These are phyloP conservation scores for Asarcornis scutulata DNA, from an alignment of 2,113 vertebrate genomes.

Conservation along the genomic window DNA sequence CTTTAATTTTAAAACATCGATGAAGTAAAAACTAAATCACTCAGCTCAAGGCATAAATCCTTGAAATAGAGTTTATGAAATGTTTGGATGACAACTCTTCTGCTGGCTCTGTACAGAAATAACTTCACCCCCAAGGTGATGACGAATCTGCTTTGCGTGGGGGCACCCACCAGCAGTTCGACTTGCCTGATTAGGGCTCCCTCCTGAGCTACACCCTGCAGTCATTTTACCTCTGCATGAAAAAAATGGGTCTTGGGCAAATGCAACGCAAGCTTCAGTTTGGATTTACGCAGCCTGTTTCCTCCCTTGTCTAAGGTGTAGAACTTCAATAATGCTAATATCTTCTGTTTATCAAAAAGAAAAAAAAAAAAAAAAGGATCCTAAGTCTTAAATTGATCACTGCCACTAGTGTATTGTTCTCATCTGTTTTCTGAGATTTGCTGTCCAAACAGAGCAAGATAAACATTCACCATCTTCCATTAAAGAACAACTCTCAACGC, in stretches of 20 bases:
- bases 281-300: background rate
- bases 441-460: slow-evolving; percentile 16
- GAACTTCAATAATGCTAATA: background rate
- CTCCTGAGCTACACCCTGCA: fast-evolving
- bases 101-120: background rate
- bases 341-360: background rate
- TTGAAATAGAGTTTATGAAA: background rate
- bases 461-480: background rate
- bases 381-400: background rate
- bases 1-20: background rate
- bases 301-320: background rate
- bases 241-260: background rate
- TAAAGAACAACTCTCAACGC: background rate
- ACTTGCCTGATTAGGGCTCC: background rate
- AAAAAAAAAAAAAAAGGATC: background rate
- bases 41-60: background rate
- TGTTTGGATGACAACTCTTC: background rate
- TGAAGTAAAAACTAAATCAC: background rate
- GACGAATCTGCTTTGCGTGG: background rate
- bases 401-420: background rate
- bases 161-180: background rate
- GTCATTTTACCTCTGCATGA: background rate
- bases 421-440: background rate
- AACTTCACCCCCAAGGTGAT: background rate
- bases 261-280: background rate